These are phyloP conservation scores for Polypterus senegalus DNA, from an alignment of 2,113 vertebrate species.

Conservation along the genomic window DNA sequence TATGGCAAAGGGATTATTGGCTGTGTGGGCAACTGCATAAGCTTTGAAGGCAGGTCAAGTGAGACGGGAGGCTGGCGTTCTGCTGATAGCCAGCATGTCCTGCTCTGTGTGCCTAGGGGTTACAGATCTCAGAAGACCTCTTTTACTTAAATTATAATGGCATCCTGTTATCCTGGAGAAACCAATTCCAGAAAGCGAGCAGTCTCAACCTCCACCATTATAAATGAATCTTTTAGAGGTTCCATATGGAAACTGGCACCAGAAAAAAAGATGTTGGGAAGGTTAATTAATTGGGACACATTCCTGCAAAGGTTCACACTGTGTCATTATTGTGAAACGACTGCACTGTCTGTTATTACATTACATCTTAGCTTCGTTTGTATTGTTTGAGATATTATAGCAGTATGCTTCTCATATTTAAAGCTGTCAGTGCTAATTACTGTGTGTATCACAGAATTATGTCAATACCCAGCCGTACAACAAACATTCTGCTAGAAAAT, in stretches of 20 bases:
- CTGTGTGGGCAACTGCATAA: conserved; percentile 27
- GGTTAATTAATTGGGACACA: conserved; percentile 52
- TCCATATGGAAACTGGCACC: conserved; percentile 70
- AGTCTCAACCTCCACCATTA: conserved; percentile 37
- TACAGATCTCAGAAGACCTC: conserved; percentile 23
- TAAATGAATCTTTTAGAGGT: conserved; percentile 62
- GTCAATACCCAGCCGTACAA: background rate
- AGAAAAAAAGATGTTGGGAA: conserved; percentile 51
- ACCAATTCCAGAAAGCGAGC: conserved; percentile 38
- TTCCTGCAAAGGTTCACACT: conserved; percentile 45
- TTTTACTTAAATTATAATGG: conserved; percentile 40
- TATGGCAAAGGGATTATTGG: conserved; percentile 27
- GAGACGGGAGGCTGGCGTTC: conserved; percentile 10
- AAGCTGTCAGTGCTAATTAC: conserved; percentile 24
- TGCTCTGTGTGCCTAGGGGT: conserved; percentile 18
- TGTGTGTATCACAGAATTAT: background rate
- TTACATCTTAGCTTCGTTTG: conserved; percentile 30
- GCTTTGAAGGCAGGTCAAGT: conserved; percentile 23
- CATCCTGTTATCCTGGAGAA: conserved; percentile 37
- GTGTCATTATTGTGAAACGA: conserved; percentile 42
- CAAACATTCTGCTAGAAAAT: conserved; percentile 1
- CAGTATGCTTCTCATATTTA: conserved; percentile 20
- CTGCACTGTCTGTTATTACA: conserved; percentile 42
- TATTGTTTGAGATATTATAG: conserved; percentile 41
- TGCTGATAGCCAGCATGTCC: conserved; percentile 14